Evolutionary conservation across 2,113 vertebrate genomes (phyloP).

Genomic region (Orthonyx spaldingii): DNA sequence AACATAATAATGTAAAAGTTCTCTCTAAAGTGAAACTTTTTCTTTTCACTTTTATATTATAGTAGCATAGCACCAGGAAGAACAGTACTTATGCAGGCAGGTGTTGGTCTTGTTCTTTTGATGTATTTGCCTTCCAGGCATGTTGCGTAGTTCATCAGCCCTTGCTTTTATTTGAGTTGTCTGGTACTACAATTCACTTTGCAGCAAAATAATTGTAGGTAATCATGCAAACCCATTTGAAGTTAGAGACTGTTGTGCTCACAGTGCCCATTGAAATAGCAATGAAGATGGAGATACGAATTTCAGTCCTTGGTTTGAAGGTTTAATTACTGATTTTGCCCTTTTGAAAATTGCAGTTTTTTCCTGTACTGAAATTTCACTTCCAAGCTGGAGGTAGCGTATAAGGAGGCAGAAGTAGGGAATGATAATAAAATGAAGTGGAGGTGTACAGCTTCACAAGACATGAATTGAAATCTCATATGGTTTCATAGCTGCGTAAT

Average conservation of each 20-base stretch:
- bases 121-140: background rate
- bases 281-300: background rate
- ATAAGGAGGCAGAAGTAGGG: background rate
- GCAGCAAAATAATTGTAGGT: background rate
- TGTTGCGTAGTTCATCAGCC: background rate
- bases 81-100: background rate
- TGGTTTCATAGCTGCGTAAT: background rate
- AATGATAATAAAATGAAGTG: background rate
- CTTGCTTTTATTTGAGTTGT: background rate
- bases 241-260: background rate
- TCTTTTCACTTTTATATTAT: background rate
- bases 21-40: background rate
- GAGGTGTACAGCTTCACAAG: conserved; percentile 14
- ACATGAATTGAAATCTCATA: background rate
- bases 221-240: background rate
- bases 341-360: background rate
- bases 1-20: background rate
- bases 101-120: background rate
- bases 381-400: background rate
- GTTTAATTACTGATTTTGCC: background rate
- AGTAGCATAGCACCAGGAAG: background rate
- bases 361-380: background rate
- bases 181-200: background rate
- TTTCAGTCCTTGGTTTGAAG: background rate
- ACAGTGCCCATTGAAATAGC: background rate